Evolutionary conservation across 2,797 vertebrate species (phyloP).

Genomic region (Semotilus atromaculatus): DNA sequence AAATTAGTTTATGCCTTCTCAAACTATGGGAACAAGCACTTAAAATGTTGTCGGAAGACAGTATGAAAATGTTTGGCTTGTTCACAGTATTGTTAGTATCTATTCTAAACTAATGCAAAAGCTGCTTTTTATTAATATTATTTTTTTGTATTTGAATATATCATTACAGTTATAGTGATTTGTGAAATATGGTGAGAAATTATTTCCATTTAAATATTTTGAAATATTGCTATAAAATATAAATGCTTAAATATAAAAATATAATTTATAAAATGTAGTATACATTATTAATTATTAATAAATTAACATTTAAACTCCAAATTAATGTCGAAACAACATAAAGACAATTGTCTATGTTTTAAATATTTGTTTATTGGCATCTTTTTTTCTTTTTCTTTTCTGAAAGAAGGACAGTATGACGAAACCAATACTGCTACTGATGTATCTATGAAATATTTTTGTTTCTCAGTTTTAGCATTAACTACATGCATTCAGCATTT

Average conservation of each 20-base stretch:
- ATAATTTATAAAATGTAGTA: background rate
- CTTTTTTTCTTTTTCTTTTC: no score
- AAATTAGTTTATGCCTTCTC: slow-evolving; percentile 1
- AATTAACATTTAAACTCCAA: no score
- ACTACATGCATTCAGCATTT: background rate
- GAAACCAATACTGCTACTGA: background rate
- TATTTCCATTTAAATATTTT: background rate
- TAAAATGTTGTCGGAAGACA: background rate
- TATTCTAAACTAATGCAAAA: background rate
- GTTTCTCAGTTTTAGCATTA: background rate
- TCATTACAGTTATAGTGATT: background rate
- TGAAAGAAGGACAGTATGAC: background rate
- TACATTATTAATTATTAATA: no score
- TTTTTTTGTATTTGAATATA: background rate
- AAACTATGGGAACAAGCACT: background rate
- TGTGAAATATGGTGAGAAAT: background rate
- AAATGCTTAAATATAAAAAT: background rate
- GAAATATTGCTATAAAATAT: background rate
- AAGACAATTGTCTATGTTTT: no score
- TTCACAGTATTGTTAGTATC: background rate
- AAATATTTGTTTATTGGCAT: no score
- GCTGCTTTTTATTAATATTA: background rate
- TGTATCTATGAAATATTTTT: background rate
- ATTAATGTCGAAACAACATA: no score
- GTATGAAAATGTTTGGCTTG: background rate